These are phyloP conservation scores for Aplochiton taeniatus DNA, from an alignment of 2,797 vertebrate genomes.

Conservation along the genomic window DNA sequence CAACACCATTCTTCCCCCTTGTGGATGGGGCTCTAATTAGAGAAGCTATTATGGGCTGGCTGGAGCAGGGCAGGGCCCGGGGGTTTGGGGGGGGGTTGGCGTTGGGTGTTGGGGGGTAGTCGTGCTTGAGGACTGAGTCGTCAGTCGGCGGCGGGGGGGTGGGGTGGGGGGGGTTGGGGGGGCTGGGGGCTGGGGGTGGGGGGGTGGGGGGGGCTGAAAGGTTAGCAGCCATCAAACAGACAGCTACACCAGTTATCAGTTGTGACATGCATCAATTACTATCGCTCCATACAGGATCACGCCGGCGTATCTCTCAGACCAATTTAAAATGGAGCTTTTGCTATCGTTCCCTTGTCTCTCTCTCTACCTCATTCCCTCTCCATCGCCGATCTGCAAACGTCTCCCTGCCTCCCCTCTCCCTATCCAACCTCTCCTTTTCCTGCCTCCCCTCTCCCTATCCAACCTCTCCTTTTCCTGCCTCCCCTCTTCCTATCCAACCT, in stretches of 20 bases:
- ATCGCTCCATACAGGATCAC: no score
- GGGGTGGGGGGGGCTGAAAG: conserved; percentile 32
- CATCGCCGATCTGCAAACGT: no score
- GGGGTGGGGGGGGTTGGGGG: conserved; percentile 48
- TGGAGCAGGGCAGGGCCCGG: conserved; percentile 66
- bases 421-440: conserved; percentile 6
- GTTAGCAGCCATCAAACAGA: conserved; percentile 20
- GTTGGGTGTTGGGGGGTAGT: neutral
- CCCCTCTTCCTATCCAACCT: neutral
- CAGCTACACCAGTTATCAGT: no score
- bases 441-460: neutral
- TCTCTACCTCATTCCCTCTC: no score
- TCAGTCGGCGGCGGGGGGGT: conserved; percentile 16
- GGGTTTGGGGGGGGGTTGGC: conserved; percentile 22
- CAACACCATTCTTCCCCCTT: conserved; percentile 77
- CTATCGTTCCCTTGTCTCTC: no score
- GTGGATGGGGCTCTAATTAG: conserved; percentile 83
- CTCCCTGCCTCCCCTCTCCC: no score
- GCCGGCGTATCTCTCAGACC: no score
- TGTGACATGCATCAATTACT: no score
- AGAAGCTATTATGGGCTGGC: conserved; percentile 84
- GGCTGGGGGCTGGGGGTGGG: conserved; percentile 39
- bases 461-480: neutral
- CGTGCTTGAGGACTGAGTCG: neutral
- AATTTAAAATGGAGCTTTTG: no score